Base-by-base conservation (phyloP, 2,888 invertebrate genomes). In the Diplazon laetatorius region DNA sequence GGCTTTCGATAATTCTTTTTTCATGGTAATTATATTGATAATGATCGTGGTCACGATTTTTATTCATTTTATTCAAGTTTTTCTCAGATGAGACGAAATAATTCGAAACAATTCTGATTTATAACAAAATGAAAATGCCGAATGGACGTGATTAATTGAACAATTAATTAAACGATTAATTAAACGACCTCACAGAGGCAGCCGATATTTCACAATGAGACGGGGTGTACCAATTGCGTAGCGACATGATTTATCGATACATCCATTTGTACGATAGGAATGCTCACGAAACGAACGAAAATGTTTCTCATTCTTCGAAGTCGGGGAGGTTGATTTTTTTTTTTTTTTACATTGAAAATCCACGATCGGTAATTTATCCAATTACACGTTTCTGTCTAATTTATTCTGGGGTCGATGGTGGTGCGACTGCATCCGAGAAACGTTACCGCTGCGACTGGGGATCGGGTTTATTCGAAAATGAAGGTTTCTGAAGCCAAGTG, bases 321-420 rank as follows among this genome's bases (percentile, higher is more conserved):
- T 30, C 57, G 73, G 50, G n/a, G n/a, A n/a, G n/a, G n/a, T n/a
- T n/a, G n/a, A n/a, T n/a, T n/a, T n/a, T n/a, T n/a, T n/a, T n/a
- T n/a, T n/a, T n/a, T n/a, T n/a, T n/a, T n/a, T n/a, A n/a, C n/a
- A n/a, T n/a, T n/a, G n/a, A n/a, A 73, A 73, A 52, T 55, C 39
- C 50, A 37, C 60, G 8, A 52, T 69, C 44, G 73, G 59, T 73
- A 69, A n/a, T n/a, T 72, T 78, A 78, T 78, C 73, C 77, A 78
- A 78, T 78, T 78, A 78, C 65, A 73, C 77, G 69, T 69, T 73
- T 73, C 69, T 78, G 63, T 57, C 63, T 57, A 73, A 73, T 73
- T 77, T 63, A 57, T 59, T 52, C 71, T 62, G 52, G 66, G 66
- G 37, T 59, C 70, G 76, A 50, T 22, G 4, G 14, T 60, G 59